Conservation (phyloP, 2,113 vertebrate species). For the Burhinus oedicnemus region DNA sequence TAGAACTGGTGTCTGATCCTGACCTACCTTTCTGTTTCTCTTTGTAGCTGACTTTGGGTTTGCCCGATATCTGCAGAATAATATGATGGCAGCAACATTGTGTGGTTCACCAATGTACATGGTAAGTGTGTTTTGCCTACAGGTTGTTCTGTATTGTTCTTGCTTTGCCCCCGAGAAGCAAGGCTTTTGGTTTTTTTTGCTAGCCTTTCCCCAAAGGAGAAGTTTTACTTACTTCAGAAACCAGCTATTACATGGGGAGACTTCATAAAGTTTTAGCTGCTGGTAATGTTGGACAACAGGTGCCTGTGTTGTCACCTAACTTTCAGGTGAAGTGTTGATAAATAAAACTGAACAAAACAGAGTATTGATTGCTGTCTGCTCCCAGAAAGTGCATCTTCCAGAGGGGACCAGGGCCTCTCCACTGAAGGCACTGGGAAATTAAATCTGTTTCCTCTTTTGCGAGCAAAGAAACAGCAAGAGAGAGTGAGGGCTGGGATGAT, state of each 20-base stretch:
- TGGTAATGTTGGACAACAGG: neutral
- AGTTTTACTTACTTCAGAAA: neutral
- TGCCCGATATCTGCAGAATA: conserved; percentile 92
- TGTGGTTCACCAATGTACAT: conserved; percentile 99
- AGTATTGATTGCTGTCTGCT: neutral
- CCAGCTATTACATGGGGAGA: neutral
- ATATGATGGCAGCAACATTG: conserved; percentile 94
- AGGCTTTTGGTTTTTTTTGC: neutral
- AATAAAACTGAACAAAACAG: neutral
- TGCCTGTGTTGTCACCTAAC: neutral
- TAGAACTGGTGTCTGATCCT: neutral
- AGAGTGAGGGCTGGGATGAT: neutral
- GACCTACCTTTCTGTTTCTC: neutral
- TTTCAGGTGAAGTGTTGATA: neutral
- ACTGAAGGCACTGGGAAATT: neutral
- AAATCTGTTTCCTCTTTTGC: neutral
- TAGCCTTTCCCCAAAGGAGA: neutral
- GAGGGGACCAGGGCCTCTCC: neutral
- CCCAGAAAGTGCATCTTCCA: neutral
- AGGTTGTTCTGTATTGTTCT: neutral
- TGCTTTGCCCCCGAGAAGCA: neutral
- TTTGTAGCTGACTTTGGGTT: conserved; percentile 94
- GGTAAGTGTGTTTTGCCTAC: conserved; percentile 75
- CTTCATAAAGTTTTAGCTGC: neutral
- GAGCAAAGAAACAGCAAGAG: neutral